These are phyloP conservation scores for Microtus oregoni DNA, from an alignment of 2,113 vertebrate genomes.

Conservation along the genomic window DNA sequence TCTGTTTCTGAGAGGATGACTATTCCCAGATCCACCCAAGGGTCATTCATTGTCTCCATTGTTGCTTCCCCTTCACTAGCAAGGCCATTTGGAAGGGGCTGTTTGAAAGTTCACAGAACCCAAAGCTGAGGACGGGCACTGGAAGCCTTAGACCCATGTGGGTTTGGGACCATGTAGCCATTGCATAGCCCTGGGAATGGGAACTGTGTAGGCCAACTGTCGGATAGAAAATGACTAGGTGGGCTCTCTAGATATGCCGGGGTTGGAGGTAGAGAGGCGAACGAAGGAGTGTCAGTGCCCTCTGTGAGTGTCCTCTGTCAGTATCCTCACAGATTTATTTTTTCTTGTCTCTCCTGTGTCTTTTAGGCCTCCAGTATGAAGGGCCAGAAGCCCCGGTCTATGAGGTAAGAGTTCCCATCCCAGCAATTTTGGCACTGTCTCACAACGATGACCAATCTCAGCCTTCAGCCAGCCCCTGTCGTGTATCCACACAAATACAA, in stretches of 20 bases:
- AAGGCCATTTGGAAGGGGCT: background rate
- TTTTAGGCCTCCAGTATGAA: conserved; percentile 76
- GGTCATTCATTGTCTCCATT: background rate
- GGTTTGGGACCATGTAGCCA: background rate
- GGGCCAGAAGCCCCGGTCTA: conserved; percentile 57
- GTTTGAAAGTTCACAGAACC: background rate
- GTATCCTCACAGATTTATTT: background rate
- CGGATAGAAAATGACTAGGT: background rate
- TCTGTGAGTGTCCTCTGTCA: no score
- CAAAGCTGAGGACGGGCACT: background rate
- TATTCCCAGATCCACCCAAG: no score
- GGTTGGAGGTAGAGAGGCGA: background rate
- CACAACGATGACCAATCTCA: background rate
- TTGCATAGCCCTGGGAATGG: background rate
- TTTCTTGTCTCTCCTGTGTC: background rate
- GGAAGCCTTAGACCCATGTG: background rate
- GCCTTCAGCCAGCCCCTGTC: background rate
- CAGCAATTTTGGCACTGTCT: background rate
- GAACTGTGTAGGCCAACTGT: background rate
- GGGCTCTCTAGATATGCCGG: background rate
- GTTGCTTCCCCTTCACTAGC: background rate
- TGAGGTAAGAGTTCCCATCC: conserved; percentile 56
- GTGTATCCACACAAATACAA: background rate
- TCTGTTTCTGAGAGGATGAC: background rate
- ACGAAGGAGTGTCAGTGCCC: background rate